phyloP scores from a whole-genome alignment of 2,888 invertebrate genomes.

The Eledona agricola region DNA sequence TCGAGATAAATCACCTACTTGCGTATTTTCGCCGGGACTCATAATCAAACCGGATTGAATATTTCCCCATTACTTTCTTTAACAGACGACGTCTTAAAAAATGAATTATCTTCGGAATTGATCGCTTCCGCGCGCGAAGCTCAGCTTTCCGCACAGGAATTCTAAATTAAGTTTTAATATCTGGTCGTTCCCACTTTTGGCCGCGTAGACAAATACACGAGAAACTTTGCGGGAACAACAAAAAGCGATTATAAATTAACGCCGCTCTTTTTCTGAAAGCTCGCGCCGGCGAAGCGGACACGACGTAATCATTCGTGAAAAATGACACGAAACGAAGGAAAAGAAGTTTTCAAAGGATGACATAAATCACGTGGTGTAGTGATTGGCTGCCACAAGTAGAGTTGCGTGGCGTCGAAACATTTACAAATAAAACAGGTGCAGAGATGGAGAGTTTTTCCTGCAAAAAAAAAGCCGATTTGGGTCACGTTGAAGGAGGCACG shows the following conservation, averaged over 20 bases:
- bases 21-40: slow-evolving; percentile 12
- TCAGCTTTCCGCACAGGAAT: slow-evolving; percentile 12
- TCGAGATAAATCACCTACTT: slow-evolving; percentile 19
- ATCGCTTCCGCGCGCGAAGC: slow-evolving; percentile 20
- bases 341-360: slow-evolving; percentile 46
- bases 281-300: slow-evolving; percentile 27
- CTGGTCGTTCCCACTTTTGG: slow-evolving; percentile 4
- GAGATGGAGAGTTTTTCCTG: too few relatives aligned
- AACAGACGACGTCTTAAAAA: slow-evolving; percentile 23
- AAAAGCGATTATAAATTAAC: slow-evolving; percentile 55
- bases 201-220: slow-evolving; percentile 31
- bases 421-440: slow-evolving; percentile 47
- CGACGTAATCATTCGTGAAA: slow-evolving; percentile 39
- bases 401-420: slow-evolving; percentile 47
- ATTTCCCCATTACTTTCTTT: slow-evolving; percentile 18
- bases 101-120: slow-evolving; percentile 30
- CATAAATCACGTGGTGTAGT: slow-evolving; percentile 48
- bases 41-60: slow-evolving; percentile 29
- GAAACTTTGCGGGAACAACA: slow-evolving; percentile 22
- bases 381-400: slow-evolving; percentile 47
- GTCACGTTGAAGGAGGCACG: too few relatives aligned
- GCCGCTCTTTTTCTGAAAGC: too few relatives aligned
- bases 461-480: too few relatives aligned
- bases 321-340: slow-evolving; percentile 40
- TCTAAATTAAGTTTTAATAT: slow-evolving; percentile 38